These are phyloP conservation scores for Apodemia duryi DNA, from an alignment of 2,888 invertebrate genomes.

Conservation along the genomic window DNA sequence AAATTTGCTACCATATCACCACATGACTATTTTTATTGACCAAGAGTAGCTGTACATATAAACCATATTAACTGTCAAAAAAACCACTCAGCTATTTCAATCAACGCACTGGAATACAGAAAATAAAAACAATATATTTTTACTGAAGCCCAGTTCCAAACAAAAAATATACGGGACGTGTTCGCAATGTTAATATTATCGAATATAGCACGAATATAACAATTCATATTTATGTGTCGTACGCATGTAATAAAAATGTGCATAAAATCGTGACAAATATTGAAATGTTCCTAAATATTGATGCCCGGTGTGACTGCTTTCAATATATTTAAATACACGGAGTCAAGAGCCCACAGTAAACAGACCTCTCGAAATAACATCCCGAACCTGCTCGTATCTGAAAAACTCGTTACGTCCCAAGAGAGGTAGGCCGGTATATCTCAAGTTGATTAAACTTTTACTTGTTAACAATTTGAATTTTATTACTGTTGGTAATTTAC, in stretches of 20 bases:
- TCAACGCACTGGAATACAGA: background rate
- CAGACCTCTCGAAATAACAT: slow-evolving; percentile 47
- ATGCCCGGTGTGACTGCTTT: slow-evolving; percentile 19
- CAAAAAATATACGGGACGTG: background rate
- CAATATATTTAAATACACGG: slow-evolving; percentile 55
- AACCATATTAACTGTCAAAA: background rate
- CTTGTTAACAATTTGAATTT: slow-evolving; percentile 17
- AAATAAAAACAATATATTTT: slow-evolving; percentile 6
- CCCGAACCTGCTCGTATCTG: slow-evolving; percentile 41
- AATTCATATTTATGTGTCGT: slow-evolving; percentile 19
- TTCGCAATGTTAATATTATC: slow-evolving; percentile 5
- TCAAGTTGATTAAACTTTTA: slow-evolving; percentile 16
- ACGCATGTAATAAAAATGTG: slow-evolving; percentile 17
- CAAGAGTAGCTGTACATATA: background rate
- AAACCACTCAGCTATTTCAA: background rate
- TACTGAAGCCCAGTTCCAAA: background rate
- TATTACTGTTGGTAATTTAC: background rate
- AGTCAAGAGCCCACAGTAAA: slow-evolving; percentile 44
- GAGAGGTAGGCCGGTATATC: slow-evolving; percentile 26
- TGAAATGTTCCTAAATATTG: slow-evolving; percentile 10
- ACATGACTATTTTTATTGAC: no score
- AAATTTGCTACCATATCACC: no score
- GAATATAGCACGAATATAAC: slow-evolving; percentile 14
- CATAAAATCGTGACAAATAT: slow-evolving; percentile 14
- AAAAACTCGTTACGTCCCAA: slow-evolving; percentile 44